Percentiles rank a stretch among this genome's conserved stretches.
Evolutionary conservation across 2,888 invertebrate genomes (phyloP).

Genomic region (Drosophila differens): DNA sequence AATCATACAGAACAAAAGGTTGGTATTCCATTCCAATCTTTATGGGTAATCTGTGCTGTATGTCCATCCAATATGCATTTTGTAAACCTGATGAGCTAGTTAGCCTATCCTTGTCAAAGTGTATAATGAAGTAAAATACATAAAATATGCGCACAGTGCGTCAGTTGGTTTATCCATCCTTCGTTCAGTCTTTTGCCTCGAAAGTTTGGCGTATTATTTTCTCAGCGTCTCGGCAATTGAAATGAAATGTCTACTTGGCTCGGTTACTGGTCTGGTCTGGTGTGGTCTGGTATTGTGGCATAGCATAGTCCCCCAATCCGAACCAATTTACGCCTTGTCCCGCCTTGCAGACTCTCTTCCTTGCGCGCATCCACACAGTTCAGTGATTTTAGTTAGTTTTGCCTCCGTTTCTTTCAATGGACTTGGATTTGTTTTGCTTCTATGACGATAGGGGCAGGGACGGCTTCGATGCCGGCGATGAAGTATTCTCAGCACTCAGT

Average conservation of each 20-base stretch:
- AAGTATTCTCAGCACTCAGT: slow-evolving; percentile 47
- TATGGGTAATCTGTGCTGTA: neutral
- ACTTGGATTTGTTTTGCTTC: slow-evolving; percentile 54
- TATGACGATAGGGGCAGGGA: slow-evolving; percentile 15
- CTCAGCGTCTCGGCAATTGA: slow-evolving; percentile 60
- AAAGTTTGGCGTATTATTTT: slow-evolving; percentile 63
- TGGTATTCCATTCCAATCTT: neutral
- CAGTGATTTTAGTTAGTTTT: slow-evolving; percentile 75
- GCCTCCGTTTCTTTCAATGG: slow-evolving; percentile 38
- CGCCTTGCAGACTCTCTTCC: slow-evolving; percentile 29
- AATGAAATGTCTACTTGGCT: slow-evolving; percentile 63
- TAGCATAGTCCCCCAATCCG: slow-evolving; percentile 44
- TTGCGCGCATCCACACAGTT: slow-evolving; percentile 68
- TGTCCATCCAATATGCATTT: slow-evolving; percentile 5
- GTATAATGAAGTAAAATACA: slow-evolving; percentile 75
- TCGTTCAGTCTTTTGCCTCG: slow-evolving; percentile 4
- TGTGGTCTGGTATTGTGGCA: slow-evolving; percentile 21
- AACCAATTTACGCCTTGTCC: slow-evolving; percentile 71
- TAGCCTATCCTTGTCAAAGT: slow-evolving; percentile 31
- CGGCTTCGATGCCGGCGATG: slow-evolving; percentile 14
- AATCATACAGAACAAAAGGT: neutral
- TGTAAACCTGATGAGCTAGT: slow-evolving; percentile 23
- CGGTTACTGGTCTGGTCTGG: slow-evolving; percentile 27
- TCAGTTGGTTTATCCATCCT: slow-evolving; percentile 40
- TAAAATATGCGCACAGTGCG: slow-evolving; percentile 71